phyloP scores from a whole-genome alignment of 1,140 invertebrate genomes.

The Drosophila saltans region DNA sequence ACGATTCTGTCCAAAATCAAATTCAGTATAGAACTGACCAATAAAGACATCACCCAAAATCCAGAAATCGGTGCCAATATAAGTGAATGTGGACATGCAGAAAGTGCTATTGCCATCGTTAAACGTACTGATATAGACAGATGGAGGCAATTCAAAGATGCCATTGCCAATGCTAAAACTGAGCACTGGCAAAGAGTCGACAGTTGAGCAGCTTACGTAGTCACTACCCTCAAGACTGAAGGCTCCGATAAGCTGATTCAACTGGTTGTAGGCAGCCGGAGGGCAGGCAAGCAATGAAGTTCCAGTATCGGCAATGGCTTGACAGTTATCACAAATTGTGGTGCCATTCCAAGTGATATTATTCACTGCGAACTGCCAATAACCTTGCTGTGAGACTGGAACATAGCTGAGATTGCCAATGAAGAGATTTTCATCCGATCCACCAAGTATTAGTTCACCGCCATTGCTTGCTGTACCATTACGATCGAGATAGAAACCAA shows the following conservation, averaged over 20 bases:
- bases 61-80: slow-evolving; percentile 84
- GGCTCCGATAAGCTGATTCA: slow-evolving; percentile 59
- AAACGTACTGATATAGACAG: slow-evolving; percentile 84
- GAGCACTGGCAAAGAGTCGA: slow-evolving; percentile 48
- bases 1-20: slow-evolving; percentile 87
- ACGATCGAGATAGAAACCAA: slow-evolving; percentile 96
- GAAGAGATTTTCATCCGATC: slow-evolving; percentile 60
- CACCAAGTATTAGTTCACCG: slow-evolving; percentile 68
- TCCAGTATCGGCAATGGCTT: slow-evolving; percentile 91
- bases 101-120: slow-evolving; percentile 85
- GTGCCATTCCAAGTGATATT: slow-evolving; percentile 50
- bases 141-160: slow-evolving; percentile 52
- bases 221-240: slow-evolving; percentile 40
- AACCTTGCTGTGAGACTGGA: slow-evolving; percentile 66
- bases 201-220: slow-evolving; percentile 53
- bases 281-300: slow-evolving; percentile 90
- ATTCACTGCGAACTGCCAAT: slow-evolving; percentile 79
- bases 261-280: slow-evolving; percentile 22
- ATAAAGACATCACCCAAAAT: slow-evolving; percentile 87
- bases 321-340: slow-evolving; percentile 84
- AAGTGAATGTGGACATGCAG: slow-evolving; percentile 96
- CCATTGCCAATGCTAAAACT: slow-evolving; percentile 59
- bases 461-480: slow-evolving; percentile 45
- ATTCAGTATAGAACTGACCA: slow-evolving; percentile 88
- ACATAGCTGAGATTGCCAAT: slow-evolving; percentile 69